Base-by-base conservation (phyloP, 2,113 vertebrate genomes). In the Toxotes jaculatrix region DNA sequence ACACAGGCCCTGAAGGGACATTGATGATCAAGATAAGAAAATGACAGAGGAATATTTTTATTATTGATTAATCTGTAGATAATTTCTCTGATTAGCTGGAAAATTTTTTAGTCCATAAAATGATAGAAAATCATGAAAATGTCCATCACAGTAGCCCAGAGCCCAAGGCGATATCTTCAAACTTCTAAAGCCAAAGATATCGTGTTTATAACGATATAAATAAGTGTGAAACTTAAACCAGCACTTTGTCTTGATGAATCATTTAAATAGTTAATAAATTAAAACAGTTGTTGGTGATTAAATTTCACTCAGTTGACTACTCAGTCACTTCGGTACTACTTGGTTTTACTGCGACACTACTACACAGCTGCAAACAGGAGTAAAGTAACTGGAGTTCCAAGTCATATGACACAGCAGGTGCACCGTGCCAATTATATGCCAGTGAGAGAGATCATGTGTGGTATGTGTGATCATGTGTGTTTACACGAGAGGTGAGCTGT, bases 381-480 rank as follows among this genome's bases (percentile, higher is more conserved):
- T 42, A 32, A 51, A 64, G 49, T 66, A 16, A 21, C 32, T 12
- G 53, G 57, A 71, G 66, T 55, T 79, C 4, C 38, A 27, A 63
- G 63, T 87, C 80, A 70, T 0, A 16, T 79, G 84, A 80, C 72
- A 1, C 72, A 80, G 81, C 89, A 87, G 89, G 83, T 92, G 86
- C 61, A 49, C 12, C 27, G 21, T 73, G 61, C 23, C 27, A 27
- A 14, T 21, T 17, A 49, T 42, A n/a, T 23, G 23, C 31, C 40
- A 27, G 38, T 8, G 34, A 36, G 31, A 34, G 55, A 40, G 59
- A 43, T 66, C 69, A 62, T 74, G 63, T 71, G 65, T 78, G n/a
- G 51, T 8, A 56, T 77, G 71, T 86, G 36, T 40, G 78, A 38
- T 65, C 59, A 23, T 71, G 74, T 75, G 74, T 79, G 85, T 75